Base-by-base conservation (phyloP, 1,140 invertebrate species). In the Drosophila persimilis region DNA sequence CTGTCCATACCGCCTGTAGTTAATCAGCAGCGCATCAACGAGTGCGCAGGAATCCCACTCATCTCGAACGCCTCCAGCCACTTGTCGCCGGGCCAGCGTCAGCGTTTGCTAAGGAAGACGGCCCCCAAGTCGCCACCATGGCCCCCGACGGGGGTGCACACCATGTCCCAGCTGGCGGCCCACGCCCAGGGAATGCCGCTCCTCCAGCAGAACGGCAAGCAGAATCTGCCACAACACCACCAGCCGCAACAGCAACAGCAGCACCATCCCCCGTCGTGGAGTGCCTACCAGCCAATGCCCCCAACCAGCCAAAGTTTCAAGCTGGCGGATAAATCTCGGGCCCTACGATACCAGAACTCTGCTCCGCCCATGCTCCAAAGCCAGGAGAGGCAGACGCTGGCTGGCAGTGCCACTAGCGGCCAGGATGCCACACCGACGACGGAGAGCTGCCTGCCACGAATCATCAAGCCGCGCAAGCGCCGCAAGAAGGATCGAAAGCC, bases 401-500 rank as follows among this genome's bases (percentile, higher is more conserved):
- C 17, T 7, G 61, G 24, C 2, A 39, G 39, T 51, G 7, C 35
- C 43, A 39, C 11, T 13, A 22, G 48, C 9, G 53, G 54, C 22
- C 76, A 79, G 58, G 77, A 79, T 56, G 17, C 13, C 20, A 48
- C 31, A 26, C 47, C 89, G 73, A 95, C 96, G 71, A 53, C 90
- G 75, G 96, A 97, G 77, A 95, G 95, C 58, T 96, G 95, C 91
- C 90, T 97, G 75, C 97, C 96, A 22, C 93, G 96, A 47, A 97
- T 97, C 53, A 97, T 97, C 80, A 98, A 97, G 90, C 96, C 96
- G 0, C 92, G 96, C 9, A 98, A 98, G 90, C 93, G 97, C 17
- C 94, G 96, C 80, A 98, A 97, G 94, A 97, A 97, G 91, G 96
- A 97, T 80, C 93, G 96, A 55, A 97, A 97, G 67, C 76, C 74